A percentile compares a stretch with the other conserved stretches of the same genome.
Conservation (phyloP, 2,797 vertebrate species). For the Smutsia temminckii region DNA sequence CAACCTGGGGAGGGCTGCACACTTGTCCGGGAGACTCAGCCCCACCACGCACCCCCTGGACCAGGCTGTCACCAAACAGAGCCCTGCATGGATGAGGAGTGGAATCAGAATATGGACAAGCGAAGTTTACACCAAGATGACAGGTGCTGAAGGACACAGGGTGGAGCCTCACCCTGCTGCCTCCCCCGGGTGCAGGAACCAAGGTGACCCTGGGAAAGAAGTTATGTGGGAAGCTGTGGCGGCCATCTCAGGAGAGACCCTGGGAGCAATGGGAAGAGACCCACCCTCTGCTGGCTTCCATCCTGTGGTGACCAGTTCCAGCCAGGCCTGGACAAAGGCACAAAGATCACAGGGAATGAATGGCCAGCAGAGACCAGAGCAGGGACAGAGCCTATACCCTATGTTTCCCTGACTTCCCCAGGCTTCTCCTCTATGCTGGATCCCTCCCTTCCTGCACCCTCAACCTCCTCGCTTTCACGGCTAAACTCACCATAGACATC, state of each 20-base stretch:
- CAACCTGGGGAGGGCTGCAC: too few relatives aligned
- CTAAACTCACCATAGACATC: neutral
- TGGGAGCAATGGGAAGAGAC: neutral
- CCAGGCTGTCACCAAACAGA: neutral
- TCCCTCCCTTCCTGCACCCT: neutral
- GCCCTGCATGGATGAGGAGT: accelerated
- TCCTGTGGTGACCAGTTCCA: neutral
- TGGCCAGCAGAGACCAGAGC: neutral
- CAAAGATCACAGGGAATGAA: neutral
- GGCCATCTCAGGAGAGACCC: neutral
- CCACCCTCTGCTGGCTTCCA: neutral
- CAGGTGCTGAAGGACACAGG: neutral
- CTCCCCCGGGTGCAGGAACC: neutral
- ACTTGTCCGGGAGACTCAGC: neutral
- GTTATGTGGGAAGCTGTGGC: neutral
- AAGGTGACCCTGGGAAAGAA: neutral
- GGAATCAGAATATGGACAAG: neutral
- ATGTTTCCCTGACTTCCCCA: neutral
- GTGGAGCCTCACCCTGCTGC: neutral
- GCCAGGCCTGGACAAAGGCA: neutral
- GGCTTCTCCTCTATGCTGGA: neutral
- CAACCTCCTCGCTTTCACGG: neutral
- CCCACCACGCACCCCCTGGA: accelerated
- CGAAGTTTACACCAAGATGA: accelerated
- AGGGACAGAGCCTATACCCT: neutral